phyloP scores from a whole-genome alignment of 2,113 vertebrate species.

The Takifugu flavidus region DNA sequence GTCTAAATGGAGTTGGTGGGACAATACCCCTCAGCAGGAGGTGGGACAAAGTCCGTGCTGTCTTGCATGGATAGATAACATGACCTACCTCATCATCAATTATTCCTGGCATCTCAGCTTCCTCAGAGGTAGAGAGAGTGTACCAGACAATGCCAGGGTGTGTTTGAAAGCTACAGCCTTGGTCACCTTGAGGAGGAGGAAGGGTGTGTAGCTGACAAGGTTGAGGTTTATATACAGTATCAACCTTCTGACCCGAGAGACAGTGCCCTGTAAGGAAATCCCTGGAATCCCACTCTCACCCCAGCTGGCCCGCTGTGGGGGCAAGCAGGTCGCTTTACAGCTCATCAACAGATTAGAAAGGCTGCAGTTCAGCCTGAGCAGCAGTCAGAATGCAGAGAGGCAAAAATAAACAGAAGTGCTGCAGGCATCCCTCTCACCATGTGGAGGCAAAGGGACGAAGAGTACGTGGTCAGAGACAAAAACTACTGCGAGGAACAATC shows the following conservation, averaged over 20 bases:
- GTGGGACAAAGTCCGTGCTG: constrained; percentile 51
- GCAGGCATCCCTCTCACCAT: neutral
- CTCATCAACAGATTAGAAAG: constrained; percentile 74
- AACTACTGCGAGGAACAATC: constrained; percentile 14
- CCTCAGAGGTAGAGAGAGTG: constrained; percentile 49
- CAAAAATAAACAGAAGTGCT: constrained; percentile 46
- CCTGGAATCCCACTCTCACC: constrained; percentile 62
- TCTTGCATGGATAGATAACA: constrained; percentile 55
- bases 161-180: constrained; percentile 35
- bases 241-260: constrained; percentile 38
- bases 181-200: constrained; percentile 35
- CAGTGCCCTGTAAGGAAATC: constrained; percentile 63
- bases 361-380: constrained; percentile 38
- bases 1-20: constrained; percentile 69
- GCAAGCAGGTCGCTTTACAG: constrained; percentile 72
- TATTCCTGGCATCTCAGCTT: constrained; percentile 76
- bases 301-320: constrained; percentile 27
- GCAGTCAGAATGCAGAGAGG: constrained; percentile 46
- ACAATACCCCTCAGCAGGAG: constrained; percentile 62
- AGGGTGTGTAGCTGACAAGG: neutral
- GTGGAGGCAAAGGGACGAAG: constrained; percentile 3
- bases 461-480: constrained; percentile 11
- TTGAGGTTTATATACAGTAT: constrained; percentile 34
- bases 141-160: constrained; percentile 56
- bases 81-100: constrained; percentile 69